Evolutionary conservation across 2,888 invertebrate genomes (phyloP).

Genomic region (Crepidodera aurea): DNA sequence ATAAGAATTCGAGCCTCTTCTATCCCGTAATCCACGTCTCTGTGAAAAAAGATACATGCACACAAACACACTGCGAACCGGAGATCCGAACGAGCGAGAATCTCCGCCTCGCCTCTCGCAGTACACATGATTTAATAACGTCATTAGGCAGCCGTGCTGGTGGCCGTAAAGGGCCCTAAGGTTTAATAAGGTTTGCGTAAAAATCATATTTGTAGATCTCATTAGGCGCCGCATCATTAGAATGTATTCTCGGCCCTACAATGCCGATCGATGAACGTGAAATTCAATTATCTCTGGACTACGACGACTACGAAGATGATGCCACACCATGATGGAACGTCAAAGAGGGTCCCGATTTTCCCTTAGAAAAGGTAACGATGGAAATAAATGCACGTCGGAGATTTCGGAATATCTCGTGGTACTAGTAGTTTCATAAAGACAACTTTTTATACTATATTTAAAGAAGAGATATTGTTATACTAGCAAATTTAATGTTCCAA

Average conservation of each 20-base stretch:
- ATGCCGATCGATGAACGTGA: conserved; percentile 57
- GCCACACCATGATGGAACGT: neutral
- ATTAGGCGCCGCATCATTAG: conserved; percentile 58
- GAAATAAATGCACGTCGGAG: no score
- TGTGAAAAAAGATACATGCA: conserved; percentile 16
- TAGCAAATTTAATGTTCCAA: no score
- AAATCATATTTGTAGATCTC: conserved; percentile 52
- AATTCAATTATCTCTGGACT: conserved; percentile 58
- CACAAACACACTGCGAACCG: neutral
- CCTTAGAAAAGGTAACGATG: no score
- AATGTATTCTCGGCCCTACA: conserved; percentile 58
- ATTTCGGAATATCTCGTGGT: no score
- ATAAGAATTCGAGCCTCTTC: no score
- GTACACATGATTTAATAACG: conserved; percentile 45
- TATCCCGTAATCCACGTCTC: neutral
- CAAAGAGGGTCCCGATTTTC: conserved; percentile 1
- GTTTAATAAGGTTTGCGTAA: conserved; percentile 48
- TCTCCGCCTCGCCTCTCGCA: neutral
- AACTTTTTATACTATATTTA: no score
- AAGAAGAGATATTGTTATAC: no score
- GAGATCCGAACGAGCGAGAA: neutral
- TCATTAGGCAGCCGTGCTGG: conserved; percentile 37
- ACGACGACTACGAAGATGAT: conserved; percentile 29
- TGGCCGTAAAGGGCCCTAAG: conserved; percentile 40
- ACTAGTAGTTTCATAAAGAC: no score